These are phyloP conservation scores for Tachina fera DNA, from an alignment of 2,888 invertebrate genomes.

Conservation along the genomic window DNA sequence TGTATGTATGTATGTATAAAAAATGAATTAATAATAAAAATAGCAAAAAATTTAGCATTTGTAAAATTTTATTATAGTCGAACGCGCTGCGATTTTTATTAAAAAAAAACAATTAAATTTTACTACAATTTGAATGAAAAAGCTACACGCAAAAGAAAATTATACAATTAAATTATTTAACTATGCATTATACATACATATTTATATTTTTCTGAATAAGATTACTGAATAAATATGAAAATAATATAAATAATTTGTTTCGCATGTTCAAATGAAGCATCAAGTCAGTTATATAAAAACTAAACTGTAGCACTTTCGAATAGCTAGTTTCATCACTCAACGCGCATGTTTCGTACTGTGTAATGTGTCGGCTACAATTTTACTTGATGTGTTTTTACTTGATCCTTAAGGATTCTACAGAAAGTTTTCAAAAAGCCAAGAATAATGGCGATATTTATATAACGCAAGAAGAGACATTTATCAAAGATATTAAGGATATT, in stretches of 20 bases:
- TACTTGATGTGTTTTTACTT: conserved; percentile 4
- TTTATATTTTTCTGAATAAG: conserved; percentile 26
- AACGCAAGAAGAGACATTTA: conserved; percentile 72
- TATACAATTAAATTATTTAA: conserved; percentile 46
- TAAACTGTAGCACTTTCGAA: neutral
- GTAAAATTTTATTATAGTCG: conserved; percentile 28
- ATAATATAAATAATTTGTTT: conserved; percentile 31
- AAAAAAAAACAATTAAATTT: conserved; percentile 13
- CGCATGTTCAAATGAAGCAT: conserved; percentile 30
- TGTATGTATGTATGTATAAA: too few relatives aligned
- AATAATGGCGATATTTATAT: conserved; percentile 78
- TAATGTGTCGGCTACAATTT: conserved; percentile 35
- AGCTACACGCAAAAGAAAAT: conserved; percentile 27
- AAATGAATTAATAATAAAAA: too few relatives aligned
- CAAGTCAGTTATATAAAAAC: conserved; percentile 16
- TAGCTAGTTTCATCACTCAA: neutral
- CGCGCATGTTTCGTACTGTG: neutral
- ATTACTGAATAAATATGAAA: conserved; percentile 19
- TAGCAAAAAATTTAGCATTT: conserved; percentile 56
- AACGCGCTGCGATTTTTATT: neutral
- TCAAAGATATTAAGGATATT: conserved; percentile 66
- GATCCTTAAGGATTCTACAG: neutral
- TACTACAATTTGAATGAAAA: conserved; percentile 16
- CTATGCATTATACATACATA: conserved; percentile 4
- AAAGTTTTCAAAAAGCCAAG: conserved; percentile 72